phyloP scores from a whole-genome alignment of 2,113 vertebrate genomes.

The Gymnarchus niloticus region DNA sequence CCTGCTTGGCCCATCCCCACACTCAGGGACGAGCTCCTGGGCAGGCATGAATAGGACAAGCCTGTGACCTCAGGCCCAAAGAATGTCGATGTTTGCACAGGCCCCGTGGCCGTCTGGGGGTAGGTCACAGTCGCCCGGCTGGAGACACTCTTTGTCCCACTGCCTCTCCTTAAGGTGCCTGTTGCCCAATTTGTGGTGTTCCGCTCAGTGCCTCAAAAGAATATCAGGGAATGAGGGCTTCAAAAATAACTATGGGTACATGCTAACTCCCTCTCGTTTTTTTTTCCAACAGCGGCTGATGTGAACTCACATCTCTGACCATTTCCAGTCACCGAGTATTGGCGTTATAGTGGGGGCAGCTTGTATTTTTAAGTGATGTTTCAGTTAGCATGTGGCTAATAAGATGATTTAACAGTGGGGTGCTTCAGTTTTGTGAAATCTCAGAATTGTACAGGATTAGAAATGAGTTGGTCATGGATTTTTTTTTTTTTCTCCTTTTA shows the following conservation, averaged over 20 bases:
- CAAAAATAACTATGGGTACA: background rate
- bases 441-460: background rate
- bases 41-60: conserved; percentile 78
- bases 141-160: background rate
- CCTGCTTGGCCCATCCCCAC: conserved; percentile 48
- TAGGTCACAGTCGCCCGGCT: conserved; percentile 62
- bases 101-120: conserved; percentile 66
- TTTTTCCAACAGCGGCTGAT: background rate
- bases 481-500: background rate
- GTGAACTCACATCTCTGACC: background rate
- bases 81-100: conserved; percentile 90
- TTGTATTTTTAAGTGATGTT: background rate
- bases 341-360: background rate
- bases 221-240: background rate
- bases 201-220: background rate
- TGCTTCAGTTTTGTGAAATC: background rate
- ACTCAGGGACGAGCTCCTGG: conserved; percentile 59
- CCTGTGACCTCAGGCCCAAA: conserved; percentile 86
- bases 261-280: background rate
- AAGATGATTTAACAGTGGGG: background rate
- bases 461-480: background rate
- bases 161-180: conserved; percentile 8
- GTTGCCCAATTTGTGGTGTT: background rate
- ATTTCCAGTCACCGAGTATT: background rate
- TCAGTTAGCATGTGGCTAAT: background rate